Evolutionary conservation across 1,140 invertebrate species (phyloP).

Genomic region (Leptoteleia sp.): DNA sequence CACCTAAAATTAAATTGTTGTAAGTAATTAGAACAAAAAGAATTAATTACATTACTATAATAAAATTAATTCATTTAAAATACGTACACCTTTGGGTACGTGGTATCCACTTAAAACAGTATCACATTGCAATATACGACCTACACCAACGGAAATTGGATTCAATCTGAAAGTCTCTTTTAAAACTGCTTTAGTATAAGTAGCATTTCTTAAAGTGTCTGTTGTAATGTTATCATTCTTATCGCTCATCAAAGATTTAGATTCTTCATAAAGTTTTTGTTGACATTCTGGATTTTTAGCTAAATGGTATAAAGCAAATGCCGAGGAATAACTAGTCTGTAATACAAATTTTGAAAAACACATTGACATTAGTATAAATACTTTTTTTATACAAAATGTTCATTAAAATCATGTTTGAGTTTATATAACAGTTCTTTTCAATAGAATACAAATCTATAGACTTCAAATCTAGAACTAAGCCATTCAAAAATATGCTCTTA

Average conservation of each 20-base stretch:
- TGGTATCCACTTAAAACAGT: constrained; percentile 89
- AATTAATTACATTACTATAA: no score
- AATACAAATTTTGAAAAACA: no score
- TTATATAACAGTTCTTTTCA: no score
- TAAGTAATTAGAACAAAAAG: no score
- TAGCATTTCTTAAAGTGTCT: constrained; percentile 83
- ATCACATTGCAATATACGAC: constrained; percentile 89
- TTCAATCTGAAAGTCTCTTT: constrained; percentile 93
- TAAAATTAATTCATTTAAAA: no score
- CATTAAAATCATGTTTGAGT: no score
- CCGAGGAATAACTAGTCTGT: constrained; percentile 90
- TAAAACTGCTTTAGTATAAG: constrained; percentile 89
- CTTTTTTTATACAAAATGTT: no score
- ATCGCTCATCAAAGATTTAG: constrained; percentile 81
- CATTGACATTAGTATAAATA: no score
- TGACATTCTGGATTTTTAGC: constrained; percentile 88
- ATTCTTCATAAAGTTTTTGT: constrained; percentile 86
- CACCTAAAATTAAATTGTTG: constrained; percentile 84
- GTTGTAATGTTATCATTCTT: constrained; percentile 82
- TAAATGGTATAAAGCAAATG: constrained; percentile 91
- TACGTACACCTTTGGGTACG: constrained; percentile 91
- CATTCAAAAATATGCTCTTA: no score
- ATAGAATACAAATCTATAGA: no score
- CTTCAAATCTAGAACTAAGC: no score
- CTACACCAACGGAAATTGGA: constrained; percentile 90